Percentiles rank a stretch among this genome's conserved stretches.
Evolutionary conservation across 2,113 vertebrate genomes (phyloP).

Genomic region (Phalacrocorax brasilianus): DNA sequence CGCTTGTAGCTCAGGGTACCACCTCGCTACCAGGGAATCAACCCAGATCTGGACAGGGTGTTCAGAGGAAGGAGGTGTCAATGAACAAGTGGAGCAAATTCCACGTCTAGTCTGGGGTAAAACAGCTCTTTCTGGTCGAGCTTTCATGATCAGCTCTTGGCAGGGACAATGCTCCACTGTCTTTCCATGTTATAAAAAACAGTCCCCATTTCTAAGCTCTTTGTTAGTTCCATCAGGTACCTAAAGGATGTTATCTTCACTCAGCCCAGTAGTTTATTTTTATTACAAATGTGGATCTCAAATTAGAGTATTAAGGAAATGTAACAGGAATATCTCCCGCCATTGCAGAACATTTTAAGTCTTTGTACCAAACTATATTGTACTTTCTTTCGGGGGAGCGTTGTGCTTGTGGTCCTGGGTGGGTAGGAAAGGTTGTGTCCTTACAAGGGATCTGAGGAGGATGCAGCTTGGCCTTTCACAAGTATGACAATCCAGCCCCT

Average conservation of each 20-base stretch:
- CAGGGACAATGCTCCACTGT: background rate
- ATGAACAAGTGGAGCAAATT: background rate
- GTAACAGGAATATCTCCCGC: background rate
- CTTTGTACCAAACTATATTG: background rate
- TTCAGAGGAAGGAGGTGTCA: background rate
- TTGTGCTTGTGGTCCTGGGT: background rate
- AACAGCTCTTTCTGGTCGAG: background rate
- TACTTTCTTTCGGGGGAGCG: background rate
- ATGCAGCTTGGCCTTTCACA: background rate
- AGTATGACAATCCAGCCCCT: background rate
- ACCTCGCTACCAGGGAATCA: background rate
- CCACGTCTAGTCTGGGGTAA: background rate
- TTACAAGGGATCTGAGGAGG: background rate
- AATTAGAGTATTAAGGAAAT: constrained; percentile 7
- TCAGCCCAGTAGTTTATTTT: background rate
- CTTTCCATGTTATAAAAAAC: background rate
- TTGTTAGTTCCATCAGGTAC: background rate
- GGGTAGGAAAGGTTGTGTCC: background rate
- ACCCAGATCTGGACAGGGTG: background rate
- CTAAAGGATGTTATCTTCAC: background rate
- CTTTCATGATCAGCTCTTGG: background rate
- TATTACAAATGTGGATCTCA: background rate
- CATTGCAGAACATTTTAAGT: background rate
- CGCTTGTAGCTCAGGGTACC: background rate
- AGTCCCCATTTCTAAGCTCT: background rate